Evolutionary conservation across 2,797 vertebrate genomes (phyloP), one percentile per base, ranked within the genome.

Genomic region (Meda fulgida): DNA sequence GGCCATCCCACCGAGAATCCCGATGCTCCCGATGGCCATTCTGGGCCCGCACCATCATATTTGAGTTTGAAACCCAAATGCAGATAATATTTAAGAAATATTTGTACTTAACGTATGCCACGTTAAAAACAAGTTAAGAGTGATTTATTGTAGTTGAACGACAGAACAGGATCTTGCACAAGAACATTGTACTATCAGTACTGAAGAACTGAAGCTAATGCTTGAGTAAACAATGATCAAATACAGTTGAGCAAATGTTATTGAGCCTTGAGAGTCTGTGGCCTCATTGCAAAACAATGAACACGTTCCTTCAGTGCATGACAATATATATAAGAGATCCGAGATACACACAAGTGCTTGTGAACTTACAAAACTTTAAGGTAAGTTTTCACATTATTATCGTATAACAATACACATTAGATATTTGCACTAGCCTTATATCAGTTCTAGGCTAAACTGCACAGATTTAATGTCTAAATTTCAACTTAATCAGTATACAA

Each of bases 101-200:
- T 40, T 9, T 9, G 38, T 40, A 40, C 2, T 40, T 55, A 34
- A 55, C 31, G 31, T 18, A 3, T n/a, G 16, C 3, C 11, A 58
- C 13, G 3, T 40, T 18, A 18, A 60, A 78, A 60, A 38, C 13
- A 23, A 29, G 65, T 21, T 21, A 19, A 36, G 36, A 11, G 34
- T 60, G 36, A 1, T 78, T 78, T 10, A 11, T 43, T 60, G 16
- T 3, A 40, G 16, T 10, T 63, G 21, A 73, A 82, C 5, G 53
- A 72, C n/a, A 65, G n/a, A 48, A 66, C 26, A 48, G 55, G 55
- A 51, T 82, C 81, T 83, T 75, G 55, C 70, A 2, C 40, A 65
- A 67, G 4, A 73, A 14, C 18, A 53, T 26, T 8, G 36, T 9
- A 29, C 3, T 7, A 3, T 75, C 58, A 26, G 70, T 38, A 4